A percentile compares a stretch with the other conserved stretches of the same genome.
Evolutionary conservation across 1,140 invertebrate species (phyloP).

Genomic region (Nephila pilipes): DNA sequence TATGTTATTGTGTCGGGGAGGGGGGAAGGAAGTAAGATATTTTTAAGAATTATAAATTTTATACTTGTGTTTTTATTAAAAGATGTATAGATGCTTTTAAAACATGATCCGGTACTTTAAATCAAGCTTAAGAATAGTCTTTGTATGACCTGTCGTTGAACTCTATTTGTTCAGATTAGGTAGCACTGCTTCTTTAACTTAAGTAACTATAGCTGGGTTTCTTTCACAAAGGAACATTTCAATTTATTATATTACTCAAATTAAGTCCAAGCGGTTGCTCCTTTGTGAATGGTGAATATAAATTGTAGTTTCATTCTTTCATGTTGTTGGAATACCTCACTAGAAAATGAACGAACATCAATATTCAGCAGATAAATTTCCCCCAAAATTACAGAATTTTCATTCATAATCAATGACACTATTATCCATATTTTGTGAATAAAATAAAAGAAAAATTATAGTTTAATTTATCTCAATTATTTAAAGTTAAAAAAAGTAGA

Average conservation of each 20-base stretch:
- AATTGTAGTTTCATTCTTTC: background rate
- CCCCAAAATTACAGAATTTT: too few species aligned
- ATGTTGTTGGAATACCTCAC: background rate
- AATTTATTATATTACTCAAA: background rate
- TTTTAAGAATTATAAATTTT: background rate
- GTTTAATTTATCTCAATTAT: too few species aligned
- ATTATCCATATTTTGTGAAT: too few species aligned
- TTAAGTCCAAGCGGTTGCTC: background rate
- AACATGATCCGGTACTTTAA: constrained; percentile 8
- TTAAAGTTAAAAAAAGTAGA: too few species aligned
- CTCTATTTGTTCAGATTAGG: constrained; percentile 17
- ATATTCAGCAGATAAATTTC: too few species aligned
- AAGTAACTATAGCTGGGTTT: background rate
- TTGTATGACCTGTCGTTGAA: constrained; percentile 37
- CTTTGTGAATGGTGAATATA: background rate
- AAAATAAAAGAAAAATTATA: too few species aligned
- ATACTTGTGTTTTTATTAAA: background rate
- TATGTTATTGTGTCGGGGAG: background rate
- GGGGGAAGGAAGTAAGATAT: background rate
- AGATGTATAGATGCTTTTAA: background rate
- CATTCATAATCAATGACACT: too few species aligned
- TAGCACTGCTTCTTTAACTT: background rate
- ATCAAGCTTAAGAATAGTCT: constrained; percentile 30
- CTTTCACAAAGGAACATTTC: background rate
- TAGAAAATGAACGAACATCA: too few species aligned